phyloP scores from a whole-genome alignment of 2,888 invertebrate genomes.

The Polia nebulosa region DNA sequence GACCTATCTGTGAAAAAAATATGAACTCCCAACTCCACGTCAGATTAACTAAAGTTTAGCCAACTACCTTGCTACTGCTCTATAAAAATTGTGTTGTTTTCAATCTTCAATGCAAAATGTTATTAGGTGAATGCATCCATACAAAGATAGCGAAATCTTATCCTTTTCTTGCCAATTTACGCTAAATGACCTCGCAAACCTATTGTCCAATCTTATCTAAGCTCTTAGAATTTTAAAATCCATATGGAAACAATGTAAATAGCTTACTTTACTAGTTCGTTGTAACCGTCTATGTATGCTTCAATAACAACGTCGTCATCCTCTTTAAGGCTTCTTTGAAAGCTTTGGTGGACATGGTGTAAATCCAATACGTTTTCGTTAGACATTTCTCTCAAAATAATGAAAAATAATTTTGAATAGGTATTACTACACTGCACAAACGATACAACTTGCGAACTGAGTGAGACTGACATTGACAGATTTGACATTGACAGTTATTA shows the following conservation, averaged over 20 bases:
- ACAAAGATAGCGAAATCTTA: not conserved
- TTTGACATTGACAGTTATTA: slow-evolving; percentile 12
- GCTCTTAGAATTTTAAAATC: slow-evolving; percentile 51
- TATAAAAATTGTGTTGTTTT: not conserved
- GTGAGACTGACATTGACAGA: slow-evolving; percentile 21
- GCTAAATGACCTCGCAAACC: slow-evolving; percentile 32
- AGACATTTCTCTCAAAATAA: slow-evolving; percentile 81
- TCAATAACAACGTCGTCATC: slow-evolving; percentile 94
- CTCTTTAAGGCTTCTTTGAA: slow-evolving; percentile 92
- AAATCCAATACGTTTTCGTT: slow-evolving; percentile 85
- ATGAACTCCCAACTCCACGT: no score
- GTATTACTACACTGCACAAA: slow-evolving; percentile 30
- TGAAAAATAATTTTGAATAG: slow-evolving; percentile 35
- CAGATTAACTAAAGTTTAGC: no score
- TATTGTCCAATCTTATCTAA: slow-evolving; percentile 48
- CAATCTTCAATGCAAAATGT: not conserved
- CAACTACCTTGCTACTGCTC: not conserved
- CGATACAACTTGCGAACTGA: slow-evolving; percentile 35
- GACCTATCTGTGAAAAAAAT: no score
- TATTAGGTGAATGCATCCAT: not conserved
- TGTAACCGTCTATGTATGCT: slow-evolving; percentile 94
- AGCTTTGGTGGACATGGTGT: slow-evolving; percentile 91
- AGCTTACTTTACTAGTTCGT: slow-evolving; percentile 95
- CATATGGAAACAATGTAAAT: slow-evolving; percentile 73
- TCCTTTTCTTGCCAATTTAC: slow-evolving; percentile 13